phyloP scores from a whole-genome alignment of 2,888 invertebrate genomes.

The Exephanes ischioxanthus region DNA sequence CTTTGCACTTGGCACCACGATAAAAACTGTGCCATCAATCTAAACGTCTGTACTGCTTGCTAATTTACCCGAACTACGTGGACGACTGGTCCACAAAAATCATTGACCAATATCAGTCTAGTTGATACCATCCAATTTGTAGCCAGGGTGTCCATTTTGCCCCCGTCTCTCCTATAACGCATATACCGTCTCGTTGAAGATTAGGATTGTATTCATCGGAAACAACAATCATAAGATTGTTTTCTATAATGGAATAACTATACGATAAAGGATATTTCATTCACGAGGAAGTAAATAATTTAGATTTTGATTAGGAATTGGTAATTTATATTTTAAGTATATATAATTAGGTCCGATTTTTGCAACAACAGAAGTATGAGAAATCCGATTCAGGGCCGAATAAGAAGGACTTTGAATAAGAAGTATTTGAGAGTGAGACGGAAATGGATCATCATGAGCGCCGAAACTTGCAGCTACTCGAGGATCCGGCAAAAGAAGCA shows the following conservation, averaged over 20 bases:
- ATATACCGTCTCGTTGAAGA: no score
- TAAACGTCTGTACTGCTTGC: no score
- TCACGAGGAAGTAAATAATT: neutral
- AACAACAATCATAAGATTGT: neutral
- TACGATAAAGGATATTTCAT: neutral
- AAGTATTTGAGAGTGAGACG: slow-evolving; percentile 46
- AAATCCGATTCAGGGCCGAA: slow-evolving; percentile 30
- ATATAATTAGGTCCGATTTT: neutral
- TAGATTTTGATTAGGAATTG: neutral
- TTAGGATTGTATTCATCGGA: neutral
- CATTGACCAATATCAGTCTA: no score
- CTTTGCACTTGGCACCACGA: no score
- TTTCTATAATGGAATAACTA: neutral
- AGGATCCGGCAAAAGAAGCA: slow-evolving; percentile 4
- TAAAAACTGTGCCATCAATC: no score
- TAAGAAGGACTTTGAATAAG: slow-evolving; percentile 58
- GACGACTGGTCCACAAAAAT: no score
- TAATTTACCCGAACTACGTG: no score
- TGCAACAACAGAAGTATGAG: neutral
- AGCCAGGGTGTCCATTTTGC: no score
- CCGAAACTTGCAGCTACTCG: slow-evolving; percentile 40
- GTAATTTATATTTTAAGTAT: neutral
- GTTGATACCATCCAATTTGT: no score
- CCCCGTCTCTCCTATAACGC: no score
- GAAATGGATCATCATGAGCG: slow-evolving; percentile 45